Conservation (phyloP, 1,140 invertebrate genomes). For the Lutraria rhynchaena region DNA sequence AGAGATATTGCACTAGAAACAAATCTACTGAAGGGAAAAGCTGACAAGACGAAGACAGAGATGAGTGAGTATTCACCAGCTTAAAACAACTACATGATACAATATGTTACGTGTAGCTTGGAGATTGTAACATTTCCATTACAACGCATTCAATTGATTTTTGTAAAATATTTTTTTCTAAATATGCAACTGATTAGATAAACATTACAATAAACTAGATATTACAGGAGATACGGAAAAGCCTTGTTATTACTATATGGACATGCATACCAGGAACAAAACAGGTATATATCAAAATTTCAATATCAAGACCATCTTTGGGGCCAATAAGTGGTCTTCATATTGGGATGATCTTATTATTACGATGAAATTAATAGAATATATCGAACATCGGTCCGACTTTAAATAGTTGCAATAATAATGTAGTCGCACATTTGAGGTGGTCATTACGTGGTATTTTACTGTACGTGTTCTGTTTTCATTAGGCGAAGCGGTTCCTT, state of each 20-base stretch:
- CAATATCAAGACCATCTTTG: too few species aligned
- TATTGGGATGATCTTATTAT: too few species aligned
- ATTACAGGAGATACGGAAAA: too few species aligned
- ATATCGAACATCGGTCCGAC: too few species aligned
- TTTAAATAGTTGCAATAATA: neutral
- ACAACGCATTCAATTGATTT: neutral
- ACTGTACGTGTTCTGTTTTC: too few species aligned
- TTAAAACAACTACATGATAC: neutral
- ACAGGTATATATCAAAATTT: too few species aligned
- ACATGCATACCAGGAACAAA: too few species aligned
- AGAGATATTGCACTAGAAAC: conserved; percentile 1
- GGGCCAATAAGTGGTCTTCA: too few species aligned
- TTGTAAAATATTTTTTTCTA: conserved; percentile 6
- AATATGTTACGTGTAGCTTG: neutral
- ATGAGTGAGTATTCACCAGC: too few species aligned
- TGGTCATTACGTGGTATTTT: neutral
- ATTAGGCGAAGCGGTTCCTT: neutral
- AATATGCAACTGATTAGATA: neutral
- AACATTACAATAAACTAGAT: too few species aligned
- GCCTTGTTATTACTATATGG: too few species aligned
- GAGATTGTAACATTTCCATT: neutral
- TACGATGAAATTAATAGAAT: too few species aligned
- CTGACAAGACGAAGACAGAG: neutral
- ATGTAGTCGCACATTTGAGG: neutral
- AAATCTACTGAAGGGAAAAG: neutral